These are phyloP conservation scores for Thamnophis sirtalis DNA, from an alignment of 2,113 vertebrate species.

Conservation along the genomic window DNA sequence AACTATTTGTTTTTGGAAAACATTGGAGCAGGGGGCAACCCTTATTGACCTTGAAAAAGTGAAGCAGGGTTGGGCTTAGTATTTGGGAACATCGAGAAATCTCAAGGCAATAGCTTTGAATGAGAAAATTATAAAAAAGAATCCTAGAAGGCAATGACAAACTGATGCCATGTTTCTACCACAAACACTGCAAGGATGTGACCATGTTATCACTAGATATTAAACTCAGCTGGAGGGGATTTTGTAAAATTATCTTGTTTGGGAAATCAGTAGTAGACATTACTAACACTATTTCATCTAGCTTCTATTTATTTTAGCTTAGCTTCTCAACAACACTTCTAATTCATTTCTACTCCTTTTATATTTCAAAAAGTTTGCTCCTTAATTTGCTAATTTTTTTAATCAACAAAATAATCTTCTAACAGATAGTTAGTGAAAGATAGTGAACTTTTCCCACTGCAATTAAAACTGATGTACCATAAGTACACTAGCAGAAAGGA, in stretches of 20 bases:
- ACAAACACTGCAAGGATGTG: background rate
- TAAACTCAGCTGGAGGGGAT: background rate
- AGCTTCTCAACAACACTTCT: background rate
- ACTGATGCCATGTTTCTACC: background rate
- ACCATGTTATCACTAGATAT: background rate
- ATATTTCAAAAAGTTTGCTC: background rate
- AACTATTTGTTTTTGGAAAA: background rate
- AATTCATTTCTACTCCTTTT: background rate
- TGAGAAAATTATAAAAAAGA: background rate
- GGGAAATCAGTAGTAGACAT: background rate
- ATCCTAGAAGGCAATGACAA: background rate
- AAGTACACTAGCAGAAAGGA: background rate
- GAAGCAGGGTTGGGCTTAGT: background rate
- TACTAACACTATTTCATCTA: background rate
- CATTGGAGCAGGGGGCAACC: background rate
- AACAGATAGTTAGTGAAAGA: background rate
- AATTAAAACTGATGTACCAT: background rate
- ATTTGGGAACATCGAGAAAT: background rate
- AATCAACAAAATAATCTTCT: background rate
- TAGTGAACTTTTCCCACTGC: background rate
- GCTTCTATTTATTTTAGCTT: background rate
- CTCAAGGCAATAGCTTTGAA: background rate
- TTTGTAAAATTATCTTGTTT: background rate
- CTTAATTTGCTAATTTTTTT: background rate
- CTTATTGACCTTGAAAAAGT: background rate